Evolutionary conservation across 2,888 invertebrate species (phyloP), one percentile per base, ranked within the genome.

Genomic region (Aquatica leii): DNA sequence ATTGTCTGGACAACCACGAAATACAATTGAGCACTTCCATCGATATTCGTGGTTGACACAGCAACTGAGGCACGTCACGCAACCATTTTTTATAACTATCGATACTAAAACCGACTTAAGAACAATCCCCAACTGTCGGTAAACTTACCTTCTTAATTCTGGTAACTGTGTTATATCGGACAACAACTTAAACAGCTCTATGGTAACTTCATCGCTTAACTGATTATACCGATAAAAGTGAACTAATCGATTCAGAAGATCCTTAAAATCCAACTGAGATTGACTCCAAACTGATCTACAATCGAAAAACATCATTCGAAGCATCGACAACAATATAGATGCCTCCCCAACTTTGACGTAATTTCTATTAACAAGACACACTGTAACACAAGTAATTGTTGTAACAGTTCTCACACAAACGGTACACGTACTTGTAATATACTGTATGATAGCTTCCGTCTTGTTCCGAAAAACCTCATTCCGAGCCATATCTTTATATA

Each of bases 1-100:
- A 84, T 55, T 84, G 84, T 52, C 86, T 84, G 15, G 87, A 86
- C 75, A 90, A 84, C 66, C 84, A 82, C 12, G 86, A 84, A 65
- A 90, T 80, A 4, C 86, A 86, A 58, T 85, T 74, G n/a, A 89
- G 75, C 2, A 86, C 84, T 69, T 84, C 80, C 40, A 81, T 76
- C 37, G 83, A 83, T 5, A 90, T 81, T 40, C 82, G 74, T n/a
- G 83, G 79, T 62, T 86, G 76, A 6, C 81, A 80, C 50, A 90
- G 78, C 62, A 88, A 82, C 83, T 17, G 15, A 0, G 63, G 59
- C 6, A 64, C 21, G 1, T 14, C 21, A 15, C 21, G 31, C 11
- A 64, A 17, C 63, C 63, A 64, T 24, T 20, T 12, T 21, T 51
- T 31, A 24, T 55, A 64, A 11, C 17, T 17, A 8, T 46, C 12